A percentile compares a stretch with the other conserved stretches of the same genome.
phyloP scores from a whole-genome alignment of 1,140 invertebrate species.

The Atopsyche davidsoni region DNA sequence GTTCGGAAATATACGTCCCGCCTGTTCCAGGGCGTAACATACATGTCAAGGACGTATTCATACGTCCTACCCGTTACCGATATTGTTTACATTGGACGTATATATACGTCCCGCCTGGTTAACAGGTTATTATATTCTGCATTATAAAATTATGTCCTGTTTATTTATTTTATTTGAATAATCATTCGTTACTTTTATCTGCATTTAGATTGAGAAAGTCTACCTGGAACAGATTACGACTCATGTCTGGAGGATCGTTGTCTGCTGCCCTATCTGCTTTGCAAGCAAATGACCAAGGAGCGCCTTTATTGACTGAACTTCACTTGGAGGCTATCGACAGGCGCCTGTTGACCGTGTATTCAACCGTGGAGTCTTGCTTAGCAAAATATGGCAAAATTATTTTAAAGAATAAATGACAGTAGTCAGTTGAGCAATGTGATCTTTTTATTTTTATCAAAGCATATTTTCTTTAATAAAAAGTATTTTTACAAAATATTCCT shows the following conservation, averaged over 20 bases:
- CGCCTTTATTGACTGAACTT: conserved; percentile 63
- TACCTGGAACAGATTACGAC: conserved; percentile 63
- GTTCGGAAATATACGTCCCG: too few relatives aligned
- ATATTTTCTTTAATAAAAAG: conserved; percentile 7
- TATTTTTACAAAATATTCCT: too few relatives aligned
- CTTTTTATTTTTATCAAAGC: conserved; percentile 6
- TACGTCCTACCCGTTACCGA: too few relatives aligned
- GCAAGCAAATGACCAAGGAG: conserved; percentile 38
- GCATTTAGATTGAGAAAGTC: conserved; percentile 60
- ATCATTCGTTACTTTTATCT: conserved; percentile 35
- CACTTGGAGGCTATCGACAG: conserved; percentile 78
- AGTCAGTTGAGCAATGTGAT: background rate
- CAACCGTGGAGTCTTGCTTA: conserved; percentile 67
- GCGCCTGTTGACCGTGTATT: conserved; percentile 64
- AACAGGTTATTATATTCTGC: conserved; percentile 15
- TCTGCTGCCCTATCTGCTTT: conserved; percentile 50
- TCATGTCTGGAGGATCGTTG: conserved; percentile 61
- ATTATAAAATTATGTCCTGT: conserved; percentile 6
- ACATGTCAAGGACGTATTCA: too few relatives aligned
- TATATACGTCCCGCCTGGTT: too few relatives aligned
- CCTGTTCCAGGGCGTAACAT: too few relatives aligned
- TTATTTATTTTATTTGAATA: conserved; percentile 1
- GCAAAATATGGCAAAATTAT: conserved; percentile 46
- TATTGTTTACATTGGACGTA: too few relatives aligned
- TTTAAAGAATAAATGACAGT: conserved; percentile 20